Conservation (phyloP, 64 coral and sea anemone species). For the Stichodactyla mertensii region DNA sequence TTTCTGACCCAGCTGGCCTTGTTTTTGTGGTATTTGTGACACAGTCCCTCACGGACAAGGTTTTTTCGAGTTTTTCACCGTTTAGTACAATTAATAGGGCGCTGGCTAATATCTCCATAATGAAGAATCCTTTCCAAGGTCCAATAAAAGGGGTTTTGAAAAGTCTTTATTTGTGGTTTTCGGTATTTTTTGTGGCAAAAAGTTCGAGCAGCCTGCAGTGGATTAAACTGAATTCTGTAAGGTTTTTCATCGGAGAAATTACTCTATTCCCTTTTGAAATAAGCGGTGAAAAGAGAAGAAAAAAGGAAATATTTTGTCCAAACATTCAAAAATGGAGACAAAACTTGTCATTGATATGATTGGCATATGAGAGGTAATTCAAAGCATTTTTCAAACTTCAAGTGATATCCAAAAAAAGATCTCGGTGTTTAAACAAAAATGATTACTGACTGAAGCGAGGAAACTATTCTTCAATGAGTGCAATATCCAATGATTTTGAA, state of each 20-base stretch:
- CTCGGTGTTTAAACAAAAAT: no score
- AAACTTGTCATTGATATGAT: not conserved
- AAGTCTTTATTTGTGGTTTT: not conserved
- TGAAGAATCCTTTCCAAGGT: not conserved
- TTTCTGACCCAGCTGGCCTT: no score
- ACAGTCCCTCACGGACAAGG: no score
- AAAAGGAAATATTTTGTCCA: not conserved
- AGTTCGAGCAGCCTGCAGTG: not conserved
- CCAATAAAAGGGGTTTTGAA: not conserved
- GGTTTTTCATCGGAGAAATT: not conserved
- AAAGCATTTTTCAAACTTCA: no score
- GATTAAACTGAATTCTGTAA: not conserved
- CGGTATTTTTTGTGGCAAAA: not conserved
- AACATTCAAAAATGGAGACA: not conserved
- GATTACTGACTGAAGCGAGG: no score
- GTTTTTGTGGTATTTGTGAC: no score
- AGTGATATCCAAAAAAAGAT: no score
- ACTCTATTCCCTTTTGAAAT: not conserved
- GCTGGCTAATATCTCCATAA: not conserved
- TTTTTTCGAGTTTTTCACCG: no score
- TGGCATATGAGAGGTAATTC: no score
- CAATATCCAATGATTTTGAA: no score
- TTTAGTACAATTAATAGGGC: no score
- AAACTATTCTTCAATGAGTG: no score
- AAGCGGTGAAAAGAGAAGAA: not conserved